Conservation (phyloP, 2,797 vertebrate species). For the Ataeniobius toweri region DNA sequence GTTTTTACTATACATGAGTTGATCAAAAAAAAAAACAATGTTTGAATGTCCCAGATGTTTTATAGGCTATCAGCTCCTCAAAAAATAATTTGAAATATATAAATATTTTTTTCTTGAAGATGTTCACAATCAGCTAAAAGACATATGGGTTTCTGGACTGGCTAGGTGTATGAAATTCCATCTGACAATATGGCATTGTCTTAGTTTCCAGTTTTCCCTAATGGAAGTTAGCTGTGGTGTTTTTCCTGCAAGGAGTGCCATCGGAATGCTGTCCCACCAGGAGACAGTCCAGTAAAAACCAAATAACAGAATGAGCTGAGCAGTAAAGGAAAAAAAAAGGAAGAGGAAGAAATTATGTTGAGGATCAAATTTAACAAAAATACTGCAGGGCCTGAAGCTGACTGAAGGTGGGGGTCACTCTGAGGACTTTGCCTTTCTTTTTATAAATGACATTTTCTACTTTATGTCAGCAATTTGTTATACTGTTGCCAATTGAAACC, state of each 20-base stretch:
- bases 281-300: conserved; percentile 65
- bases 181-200: conserved; percentile 62
- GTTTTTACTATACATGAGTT: background rate
- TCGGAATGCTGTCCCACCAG: conserved; percentile 56
- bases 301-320: conserved; percentile 44
- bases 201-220: conserved; percentile 59
- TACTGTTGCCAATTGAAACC: background rate
- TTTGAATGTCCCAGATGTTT: background rate
- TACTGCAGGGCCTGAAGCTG: conserved; percentile 25
- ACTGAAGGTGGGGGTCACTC: conserved; percentile 15
- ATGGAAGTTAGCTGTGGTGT: conserved; percentile 69
- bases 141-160: conserved; percentile 6
- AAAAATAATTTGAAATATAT: background rate
- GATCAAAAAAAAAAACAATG: background rate
- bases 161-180: conserved; percentile 38
- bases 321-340: conserved; percentile 32
- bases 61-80: background rate
- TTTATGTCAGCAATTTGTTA: background rate
- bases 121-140: conserved; percentile 20
- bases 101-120: background rate
- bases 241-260: conserved; percentile 52
- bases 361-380: conserved; percentile 62
- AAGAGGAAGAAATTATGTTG: conserved; percentile 32
- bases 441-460: background rate
- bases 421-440: conserved; percentile 14